phyloP scores from a whole-genome alignment of 2,113 vertebrate genomes.

The Physeter macrocephalus region DNA sequence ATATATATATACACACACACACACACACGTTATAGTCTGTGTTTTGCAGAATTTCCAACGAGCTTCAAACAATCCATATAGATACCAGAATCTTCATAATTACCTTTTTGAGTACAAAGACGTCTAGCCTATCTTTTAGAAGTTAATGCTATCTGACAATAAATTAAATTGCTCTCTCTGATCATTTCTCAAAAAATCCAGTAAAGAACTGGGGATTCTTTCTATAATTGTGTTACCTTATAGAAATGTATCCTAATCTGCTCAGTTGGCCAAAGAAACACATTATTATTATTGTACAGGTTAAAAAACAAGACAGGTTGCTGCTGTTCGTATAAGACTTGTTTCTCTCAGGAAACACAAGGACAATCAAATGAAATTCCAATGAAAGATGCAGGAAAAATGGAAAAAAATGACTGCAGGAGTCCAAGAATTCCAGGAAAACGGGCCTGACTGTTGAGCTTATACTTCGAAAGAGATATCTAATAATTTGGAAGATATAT shows the following conservation, averaged over 20 bases:
- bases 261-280: background rate
- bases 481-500: background rate
- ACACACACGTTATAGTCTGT: background rate
- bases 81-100: background rate
- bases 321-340: slow-evolving; percentile 76
- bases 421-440: slow-evolving; percentile 83
- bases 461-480: background rate
- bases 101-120: slow-evolving; percentile 15
- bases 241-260: background rate
- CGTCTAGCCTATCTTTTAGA: background rate
- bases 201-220: background rate
- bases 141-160: background rate
- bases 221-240: background rate
- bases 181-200: slow-evolving; percentile 12
- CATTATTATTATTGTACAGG: background rate
- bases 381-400: slow-evolving; percentile 72
- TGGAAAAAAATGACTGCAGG: slow-evolving; percentile 71
- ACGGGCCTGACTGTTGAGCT: background rate
- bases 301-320: background rate
- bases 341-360: slow-evolving; percentile 77
- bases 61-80: slow-evolving; percentile 16
- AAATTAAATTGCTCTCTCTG: background rate
- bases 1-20: background rate
- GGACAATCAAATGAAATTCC: slow-evolving; percentile 59
- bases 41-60: slow-evolving; percentile 22